Evolutionary conservation across 2,113 vertebrate genomes (phyloP).

Genomic region (Pimephales promelas): DNA sequence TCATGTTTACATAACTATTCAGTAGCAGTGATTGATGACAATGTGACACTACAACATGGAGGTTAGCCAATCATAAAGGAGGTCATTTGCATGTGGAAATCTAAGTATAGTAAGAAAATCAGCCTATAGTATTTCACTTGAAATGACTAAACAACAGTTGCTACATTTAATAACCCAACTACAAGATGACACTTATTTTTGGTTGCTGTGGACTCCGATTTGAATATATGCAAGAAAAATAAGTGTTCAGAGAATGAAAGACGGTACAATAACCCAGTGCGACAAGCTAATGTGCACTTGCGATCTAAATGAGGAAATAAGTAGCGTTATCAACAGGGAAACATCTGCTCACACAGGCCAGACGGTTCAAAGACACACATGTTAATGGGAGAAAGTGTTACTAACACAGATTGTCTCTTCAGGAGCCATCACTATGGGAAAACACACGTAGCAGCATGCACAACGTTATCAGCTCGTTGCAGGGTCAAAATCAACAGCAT

Average conservation of each 20-base stretch:
- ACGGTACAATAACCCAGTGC: constrained; percentile 10
- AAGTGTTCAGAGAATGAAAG: not conserved
- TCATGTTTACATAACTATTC: not conserved
- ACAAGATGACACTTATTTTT: not conserved
- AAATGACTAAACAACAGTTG: not conserved
- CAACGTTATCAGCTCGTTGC: not conserved
- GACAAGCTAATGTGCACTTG: not conserved
- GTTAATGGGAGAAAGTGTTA: not conserved
- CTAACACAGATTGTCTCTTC: not conserved
- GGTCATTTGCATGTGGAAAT: too few relatives aligned
- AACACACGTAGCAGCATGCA: not conserved
- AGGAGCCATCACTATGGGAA: not conserved
- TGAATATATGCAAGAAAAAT: not conserved
- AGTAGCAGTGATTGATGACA: not conserved
- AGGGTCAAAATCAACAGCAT: constrained; percentile 18
- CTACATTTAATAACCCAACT: not conserved
- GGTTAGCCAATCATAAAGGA: too few relatives aligned
- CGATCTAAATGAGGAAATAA: constrained; percentile 46
- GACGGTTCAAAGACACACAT: not conserved
- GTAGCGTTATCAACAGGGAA: constrained; percentile 48
- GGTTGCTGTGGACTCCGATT: not conserved
- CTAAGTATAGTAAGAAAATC: not conserved
- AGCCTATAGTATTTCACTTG: not conserved
- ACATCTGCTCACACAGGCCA: constrained; percentile 47
- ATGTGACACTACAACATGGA: not conserved